Evolutionary conservation across 2,888 invertebrate species (phyloP), one percentile per base, ranked within the genome.

Genomic region (Megastigmus dorsalis): DNA sequence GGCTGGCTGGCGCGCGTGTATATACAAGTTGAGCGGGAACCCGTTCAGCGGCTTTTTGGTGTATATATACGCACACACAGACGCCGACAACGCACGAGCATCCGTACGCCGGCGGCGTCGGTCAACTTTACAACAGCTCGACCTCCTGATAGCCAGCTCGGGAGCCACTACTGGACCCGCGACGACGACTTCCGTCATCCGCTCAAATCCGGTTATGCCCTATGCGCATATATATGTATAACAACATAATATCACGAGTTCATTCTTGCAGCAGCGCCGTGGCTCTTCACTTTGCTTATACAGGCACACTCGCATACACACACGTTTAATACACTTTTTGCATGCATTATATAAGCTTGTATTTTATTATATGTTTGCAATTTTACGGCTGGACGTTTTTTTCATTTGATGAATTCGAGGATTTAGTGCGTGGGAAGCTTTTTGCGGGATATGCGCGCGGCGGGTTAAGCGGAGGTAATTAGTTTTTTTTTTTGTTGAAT

Each of bases 231-330:
- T 13, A 38, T 41, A 48, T 13, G 28, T 52, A 54, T 67, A 70
- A 74, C 70, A 75, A 75, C 74, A 70, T 75, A 67, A 75, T 75
- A n/a, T 75, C 67, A 62, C 15, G 15, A 71, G 62, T 55, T 60
- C 55, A 9, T 41, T 26, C 13, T 28, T 38, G 28, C 15, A 30
- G 28, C 15, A 30, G 63, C 36, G 30, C 48, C 10, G 26, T n/a
- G n/a, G n/a, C n/a, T n/a, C n/a, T n/a, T n/a, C n/a, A n/a, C n/a
- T n/a, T n/a, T n/a, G n/a, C n/a, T n/a, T n/a, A n/a, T n/a, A n/a
- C n/a, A n/a, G n/a, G n/a, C n/a, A 6, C 4, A 23, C 38, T 43
- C 20, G 43, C 33, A n/a, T n/a, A n/a, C n/a, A 1, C n/a, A 10
- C 50, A 28, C 28, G 28, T 28, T 43, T 30, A 73, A 73, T 73